These are phyloP conservation scores for Acanthosepion esculentum DNA, from an alignment of 2,888 invertebrate genomes.

Conservation along the genomic window DNA sequence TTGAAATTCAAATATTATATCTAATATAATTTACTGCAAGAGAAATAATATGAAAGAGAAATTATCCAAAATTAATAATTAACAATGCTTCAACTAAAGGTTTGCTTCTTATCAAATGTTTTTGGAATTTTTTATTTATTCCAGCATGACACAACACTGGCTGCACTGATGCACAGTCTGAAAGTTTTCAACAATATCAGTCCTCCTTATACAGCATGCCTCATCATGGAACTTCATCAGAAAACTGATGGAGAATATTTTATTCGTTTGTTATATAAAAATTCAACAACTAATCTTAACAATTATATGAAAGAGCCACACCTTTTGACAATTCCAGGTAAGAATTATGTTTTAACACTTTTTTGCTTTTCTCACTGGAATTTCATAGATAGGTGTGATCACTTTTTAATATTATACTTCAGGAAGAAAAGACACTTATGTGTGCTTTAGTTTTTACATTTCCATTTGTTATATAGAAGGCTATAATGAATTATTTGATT, in stretches of 20 bases:
- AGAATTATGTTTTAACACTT: neutral
- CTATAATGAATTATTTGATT: too few relatives aligned
- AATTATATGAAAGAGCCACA: neutral
- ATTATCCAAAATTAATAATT: too few relatives aligned
- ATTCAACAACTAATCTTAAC: slow-evolving; percentile 44
- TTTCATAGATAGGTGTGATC: too few relatives aligned
- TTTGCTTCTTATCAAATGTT: too few relatives aligned
- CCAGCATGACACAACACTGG: slow-evolving; percentile 85
- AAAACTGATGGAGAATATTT: slow-evolving; percentile 16
- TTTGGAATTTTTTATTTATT: neutral
- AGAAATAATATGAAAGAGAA: too few relatives aligned
- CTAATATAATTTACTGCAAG: too few relatives aligned
- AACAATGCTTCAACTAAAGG: too few relatives aligned
- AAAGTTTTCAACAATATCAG: slow-evolving; percentile 81
- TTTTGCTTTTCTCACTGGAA: neutral
- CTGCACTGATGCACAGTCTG: slow-evolving; percentile 82
- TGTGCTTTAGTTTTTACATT: too few relatives aligned
- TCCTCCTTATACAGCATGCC: slow-evolving; percentile 84
- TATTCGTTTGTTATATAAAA: slow-evolving; percentile 48
- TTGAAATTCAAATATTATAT: too few relatives aligned
- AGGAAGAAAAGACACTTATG: too few relatives aligned
- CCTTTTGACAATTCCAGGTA: slow-evolving; percentile 50
- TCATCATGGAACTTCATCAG: slow-evolving; percentile 83
- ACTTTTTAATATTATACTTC: too few relatives aligned
- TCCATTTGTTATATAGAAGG: too few relatives aligned